These are phyloP conservation scores for Trichoplusia ni DNA, from an alignment of 1,140 invertebrate genomes.

Conservation along the genomic window DNA sequence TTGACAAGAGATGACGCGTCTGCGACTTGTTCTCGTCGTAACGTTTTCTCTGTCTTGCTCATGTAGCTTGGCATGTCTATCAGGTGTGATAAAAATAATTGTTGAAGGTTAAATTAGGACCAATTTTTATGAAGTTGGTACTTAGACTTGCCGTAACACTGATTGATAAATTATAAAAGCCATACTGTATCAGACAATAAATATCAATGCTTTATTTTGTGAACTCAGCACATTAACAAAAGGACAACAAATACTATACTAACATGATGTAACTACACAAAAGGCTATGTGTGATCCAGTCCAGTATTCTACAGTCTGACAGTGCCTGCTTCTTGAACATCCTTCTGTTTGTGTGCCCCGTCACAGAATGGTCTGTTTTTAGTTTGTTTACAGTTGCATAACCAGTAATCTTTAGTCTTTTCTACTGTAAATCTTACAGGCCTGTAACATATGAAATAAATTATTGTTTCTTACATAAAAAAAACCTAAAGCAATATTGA, in stretches of 20 bases:
- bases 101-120: no score
- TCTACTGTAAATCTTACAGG: slow-evolving; percentile 93
- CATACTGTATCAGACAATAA: not conserved
- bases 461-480: not conserved
- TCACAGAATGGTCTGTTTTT: slow-evolving; percentile 98
- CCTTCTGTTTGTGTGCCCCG: slow-evolving; percentile 92
- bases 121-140: no score
- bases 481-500: not conserved
- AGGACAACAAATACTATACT: not conserved
- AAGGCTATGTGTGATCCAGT: not conserved
- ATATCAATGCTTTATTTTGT: not conserved
- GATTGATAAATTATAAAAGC: no score
- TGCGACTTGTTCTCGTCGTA: no score
- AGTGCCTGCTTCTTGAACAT: slow-evolving; percentile 83
- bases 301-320: slow-evolving; percentile 58
- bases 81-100: no score
- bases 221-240: not conserved
- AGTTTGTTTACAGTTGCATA: slow-evolving; percentile 99
- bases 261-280: not conserved
- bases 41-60: no score
- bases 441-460: slow-evolving; percentile 68
- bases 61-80: no score
- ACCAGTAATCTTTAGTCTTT: slow-evolving; percentile 96
- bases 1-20: no score
- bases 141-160: no score